Conservation (phyloP, 2,113 vertebrate species). For the Aix galericulata region DNA sequence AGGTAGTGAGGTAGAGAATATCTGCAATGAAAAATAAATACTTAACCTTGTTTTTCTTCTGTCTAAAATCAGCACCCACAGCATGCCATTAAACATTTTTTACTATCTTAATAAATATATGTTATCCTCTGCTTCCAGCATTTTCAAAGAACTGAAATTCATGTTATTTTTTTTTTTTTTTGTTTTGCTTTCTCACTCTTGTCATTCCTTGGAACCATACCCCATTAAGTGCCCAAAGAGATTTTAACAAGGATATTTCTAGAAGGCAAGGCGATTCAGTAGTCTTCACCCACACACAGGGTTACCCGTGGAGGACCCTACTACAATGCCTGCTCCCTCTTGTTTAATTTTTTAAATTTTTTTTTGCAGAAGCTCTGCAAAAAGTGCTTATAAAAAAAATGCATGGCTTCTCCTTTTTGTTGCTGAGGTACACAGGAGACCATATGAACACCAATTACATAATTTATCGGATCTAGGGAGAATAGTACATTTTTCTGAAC, state of each 20-base stretch:
- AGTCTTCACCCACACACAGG: background rate
- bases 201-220: background rate
- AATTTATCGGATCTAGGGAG: background rate
- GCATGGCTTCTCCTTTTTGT: background rate
- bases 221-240: background rate
- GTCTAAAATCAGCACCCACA: background rate
- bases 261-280: background rate
- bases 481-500: background rate
- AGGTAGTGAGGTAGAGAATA: background rate
- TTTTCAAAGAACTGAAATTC: background rate
- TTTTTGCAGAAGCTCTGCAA: background rate
- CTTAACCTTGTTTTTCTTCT: background rate
- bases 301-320: accelerated
- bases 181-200: background rate
- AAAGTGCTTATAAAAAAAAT: background rate
- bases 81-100: background rate
- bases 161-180: background rate
- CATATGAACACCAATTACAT: background rate
- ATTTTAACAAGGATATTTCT: background rate
- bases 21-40: background rate
- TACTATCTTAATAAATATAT: background rate
- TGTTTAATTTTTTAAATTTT: too few relatives aligned
- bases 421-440: background rate
- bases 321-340: background rate
- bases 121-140: background rate